A percentile compares a stretch with the other conserved stretches of the same genome.
Conservation (phyloP, 2,888 invertebrate species). For the Phymatocera aterrima region DNA sequence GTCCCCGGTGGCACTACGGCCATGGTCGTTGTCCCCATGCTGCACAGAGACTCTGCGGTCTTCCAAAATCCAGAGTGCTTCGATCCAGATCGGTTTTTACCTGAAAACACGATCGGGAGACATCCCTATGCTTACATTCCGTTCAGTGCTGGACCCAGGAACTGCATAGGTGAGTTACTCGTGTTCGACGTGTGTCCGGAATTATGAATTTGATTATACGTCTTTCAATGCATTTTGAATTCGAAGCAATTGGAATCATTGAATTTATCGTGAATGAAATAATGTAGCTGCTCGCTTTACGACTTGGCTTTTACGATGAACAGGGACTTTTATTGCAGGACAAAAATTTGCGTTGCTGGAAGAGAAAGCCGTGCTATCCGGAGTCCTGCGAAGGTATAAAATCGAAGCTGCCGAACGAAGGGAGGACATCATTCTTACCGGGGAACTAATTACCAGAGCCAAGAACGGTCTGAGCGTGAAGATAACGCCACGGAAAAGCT, state of each 20-base stretch:
- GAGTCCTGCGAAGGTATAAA: slow-evolving; percentile 77
- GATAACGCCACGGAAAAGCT: slow-evolving; percentile 63
- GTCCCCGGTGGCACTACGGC: slow-evolving; percentile 70
- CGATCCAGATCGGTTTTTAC: slow-evolving; percentile 76
- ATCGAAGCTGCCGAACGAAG: slow-evolving; percentile 77
- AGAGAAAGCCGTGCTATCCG: slow-evolving; percentile 78
- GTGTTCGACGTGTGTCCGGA: background rate
- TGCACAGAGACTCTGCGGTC: slow-evolving; percentile 74
- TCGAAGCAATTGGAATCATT: background rate
- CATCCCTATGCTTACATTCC: slow-evolving; percentile 73
- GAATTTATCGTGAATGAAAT: background rate
- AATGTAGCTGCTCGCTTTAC: background rate
- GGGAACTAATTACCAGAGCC: slow-evolving; percentile 80
- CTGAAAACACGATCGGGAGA: slow-evolving; percentile 70
- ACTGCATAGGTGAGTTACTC: slow-evolving; percentile 64
- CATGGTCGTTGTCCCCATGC: slow-evolving; percentile 66
- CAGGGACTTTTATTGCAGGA: slow-evolving; percentile 68
- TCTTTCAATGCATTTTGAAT: background rate
- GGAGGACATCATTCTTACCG: slow-evolving; percentile 78
- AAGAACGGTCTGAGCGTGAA: slow-evolving; percentile 77
- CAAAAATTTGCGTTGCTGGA: slow-evolving; percentile 79
- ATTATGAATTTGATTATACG: background rate
- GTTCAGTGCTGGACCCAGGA: slow-evolving; percentile 71
- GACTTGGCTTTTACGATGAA: background rate
- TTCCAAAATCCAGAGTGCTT: slow-evolving; percentile 75